Percentiles rank a stretch among this genome's conserved stretches.
phyloP scores from a whole-genome alignment of 2,888 invertebrate genomes.

The Operophtera brumata region DNA sequence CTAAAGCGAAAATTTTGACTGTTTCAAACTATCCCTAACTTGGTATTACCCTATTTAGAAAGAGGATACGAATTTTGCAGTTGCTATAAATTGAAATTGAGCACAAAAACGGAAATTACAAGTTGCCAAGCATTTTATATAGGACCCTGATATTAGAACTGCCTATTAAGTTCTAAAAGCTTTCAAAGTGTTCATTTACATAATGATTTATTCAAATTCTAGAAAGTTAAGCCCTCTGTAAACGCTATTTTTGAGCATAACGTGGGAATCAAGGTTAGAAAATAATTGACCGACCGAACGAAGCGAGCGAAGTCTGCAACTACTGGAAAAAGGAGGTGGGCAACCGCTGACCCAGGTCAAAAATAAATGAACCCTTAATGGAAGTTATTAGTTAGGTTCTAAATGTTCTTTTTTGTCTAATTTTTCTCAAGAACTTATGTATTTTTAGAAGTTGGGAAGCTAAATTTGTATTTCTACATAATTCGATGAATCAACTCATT shows the following conservation, averaged over 20 bases:
- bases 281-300: too few species aligned
- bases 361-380: too few species aligned
- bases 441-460: too few species aligned
- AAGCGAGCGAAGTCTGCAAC: too few species aligned
- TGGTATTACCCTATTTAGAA: conserved; percentile 39
- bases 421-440: too few species aligned
- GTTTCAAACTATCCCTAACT: conserved; percentile 47
- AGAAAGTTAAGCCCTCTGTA: conserved; percentile 41
- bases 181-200: conserved; percentile 52
- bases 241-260: conserved; percentile 50
- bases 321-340: too few species aligned
- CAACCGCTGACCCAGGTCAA: too few species aligned
- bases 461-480: too few species aligned
- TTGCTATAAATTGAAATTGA: conserved; percentile 34
- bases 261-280: conserved; percentile 20
- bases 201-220: conserved; percentile 49
- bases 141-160: conserved; percentile 39
- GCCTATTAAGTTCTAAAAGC: conserved; percentile 47
- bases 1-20: conserved; percentile 42
- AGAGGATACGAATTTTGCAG: conserved; percentile 35
- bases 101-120: conserved; percentile 35
- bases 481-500: too few species aligned
- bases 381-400: too few species aligned
- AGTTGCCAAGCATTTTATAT: conserved; percentile 39
- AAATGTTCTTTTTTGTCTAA: too few species aligned